phyloP scores from a whole-genome alignment of 2,113 vertebrate species.

The Haplochromis burtoni region DNA sequence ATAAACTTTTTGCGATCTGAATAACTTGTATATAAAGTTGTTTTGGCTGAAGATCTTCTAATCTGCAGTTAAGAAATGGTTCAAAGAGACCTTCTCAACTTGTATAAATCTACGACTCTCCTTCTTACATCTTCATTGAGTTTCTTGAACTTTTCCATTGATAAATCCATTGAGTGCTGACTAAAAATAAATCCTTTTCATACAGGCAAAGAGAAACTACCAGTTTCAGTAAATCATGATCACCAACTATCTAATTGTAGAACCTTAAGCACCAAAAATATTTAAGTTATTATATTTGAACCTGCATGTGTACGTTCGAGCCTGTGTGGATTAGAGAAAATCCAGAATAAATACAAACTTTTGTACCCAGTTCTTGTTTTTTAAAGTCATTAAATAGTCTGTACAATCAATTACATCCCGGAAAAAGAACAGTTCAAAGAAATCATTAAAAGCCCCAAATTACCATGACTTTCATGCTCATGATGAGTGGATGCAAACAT shows the following conservation, averaged over 20 bases:
- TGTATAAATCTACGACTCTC: background rate
- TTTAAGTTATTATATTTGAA: background rate
- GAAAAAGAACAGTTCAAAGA: background rate
- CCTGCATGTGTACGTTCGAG: accelerated
- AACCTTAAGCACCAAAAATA: background rate
- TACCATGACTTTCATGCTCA: background rate
- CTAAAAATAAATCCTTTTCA: background rate
- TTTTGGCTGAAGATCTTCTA: background rate
- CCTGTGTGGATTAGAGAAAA: background rate
- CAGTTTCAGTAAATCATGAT: background rate
- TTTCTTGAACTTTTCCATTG: background rate
- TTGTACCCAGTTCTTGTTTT: background rate
- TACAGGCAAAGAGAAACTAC: background rate
- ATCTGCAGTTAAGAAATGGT: background rate
- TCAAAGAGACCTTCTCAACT: background rate
- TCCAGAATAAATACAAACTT: background rate
- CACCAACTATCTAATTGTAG: background rate
- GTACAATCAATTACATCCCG: background rate
- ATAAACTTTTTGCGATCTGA: background rate
- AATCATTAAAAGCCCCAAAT: background rate
- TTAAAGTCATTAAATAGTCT: background rate
- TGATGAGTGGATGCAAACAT: background rate
- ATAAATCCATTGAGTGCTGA: background rate
- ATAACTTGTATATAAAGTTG: background rate
- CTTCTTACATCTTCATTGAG: background rate